Evolutionary conservation across 2,888 invertebrate genomes (phyloP).

Genomic region (Anorthoa munda): DNA sequence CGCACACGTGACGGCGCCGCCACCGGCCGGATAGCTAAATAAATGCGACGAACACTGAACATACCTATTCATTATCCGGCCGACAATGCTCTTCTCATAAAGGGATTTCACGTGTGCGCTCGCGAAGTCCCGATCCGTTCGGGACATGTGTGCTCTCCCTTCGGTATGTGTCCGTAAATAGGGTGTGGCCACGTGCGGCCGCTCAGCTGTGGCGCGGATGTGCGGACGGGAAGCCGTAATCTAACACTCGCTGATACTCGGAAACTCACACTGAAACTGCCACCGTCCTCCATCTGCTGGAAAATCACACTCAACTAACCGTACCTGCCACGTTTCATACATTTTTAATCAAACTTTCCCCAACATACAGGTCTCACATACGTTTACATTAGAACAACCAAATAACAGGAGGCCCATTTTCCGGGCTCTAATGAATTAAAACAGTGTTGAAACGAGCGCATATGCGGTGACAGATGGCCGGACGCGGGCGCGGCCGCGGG

Average conservation of each 20-base stretch:
- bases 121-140: slow-evolving; percentile 90
- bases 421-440: slow-evolving; percentile 87
- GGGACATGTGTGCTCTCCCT: slow-evolving; percentile 90
- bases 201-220: slow-evolving; percentile 90
- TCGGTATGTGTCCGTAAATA: slow-evolving; percentile 90
- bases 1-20: slow-evolving; percentile 87
- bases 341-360: slow-evolving; percentile 14
- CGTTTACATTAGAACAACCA: slow-evolving; percentile 74
- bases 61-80: slow-evolving; percentile 89
- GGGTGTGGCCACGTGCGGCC: slow-evolving; percentile 90
- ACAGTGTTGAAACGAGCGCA: slow-evolving; percentile 86
- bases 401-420: slow-evolving; percentile 82
- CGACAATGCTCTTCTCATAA: slow-evolving; percentile 90
- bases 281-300: slow-evolving; percentile 54
- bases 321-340: slow-evolving; percentile 1
- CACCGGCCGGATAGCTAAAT: slow-evolving; percentile 91
- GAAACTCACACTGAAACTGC: slow-evolving; percentile 78
- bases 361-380: slow-evolving; percentile 9
- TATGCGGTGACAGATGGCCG: slow-evolving; percentile 90
- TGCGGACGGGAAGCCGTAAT: slow-evolving; percentile 90
- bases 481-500: slow-evolving; percentile 81
- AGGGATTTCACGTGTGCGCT: slow-evolving; percentile 90
- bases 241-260: slow-evolving; percentile 86
- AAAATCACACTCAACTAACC: slow-evolving; percentile 35
- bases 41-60: slow-evolving; percentile 86